Evolutionary conservation across 2,113 vertebrate species (phyloP).

Genomic region (Coturnix japonica): DNA sequence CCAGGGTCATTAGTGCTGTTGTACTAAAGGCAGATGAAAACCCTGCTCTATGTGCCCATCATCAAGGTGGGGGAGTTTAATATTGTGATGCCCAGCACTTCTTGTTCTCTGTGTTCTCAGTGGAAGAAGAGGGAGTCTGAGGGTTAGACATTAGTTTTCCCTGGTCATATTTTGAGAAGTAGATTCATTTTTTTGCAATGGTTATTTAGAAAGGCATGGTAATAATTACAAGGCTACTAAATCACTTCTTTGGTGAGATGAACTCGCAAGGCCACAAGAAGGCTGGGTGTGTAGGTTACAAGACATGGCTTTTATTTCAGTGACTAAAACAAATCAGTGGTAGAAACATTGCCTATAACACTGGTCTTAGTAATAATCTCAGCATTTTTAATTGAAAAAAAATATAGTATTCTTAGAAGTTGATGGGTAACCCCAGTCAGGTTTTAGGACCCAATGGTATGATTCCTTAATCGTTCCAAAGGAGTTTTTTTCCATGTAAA

Average conservation of each 20-base stretch:
- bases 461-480: not conserved
- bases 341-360: not conserved
- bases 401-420: not conserved
- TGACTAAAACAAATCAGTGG: not conserved
- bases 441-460: not conserved
- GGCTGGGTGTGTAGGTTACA: not conserved
- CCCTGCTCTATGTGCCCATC: not conserved
- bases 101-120: not conserved
- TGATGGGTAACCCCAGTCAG: not conserved
- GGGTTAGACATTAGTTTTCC: not conserved
- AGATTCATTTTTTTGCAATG: not conserved
- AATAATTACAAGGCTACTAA: not conserved
- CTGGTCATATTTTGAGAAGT: not conserved
- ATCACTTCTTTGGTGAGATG: not conserved
- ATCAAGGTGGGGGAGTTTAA: not conserved
- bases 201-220: not conserved
- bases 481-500: not conserved
- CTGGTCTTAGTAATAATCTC: not conserved
- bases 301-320: not conserved
- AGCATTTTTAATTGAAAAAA: not conserved
- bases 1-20: not conserved
- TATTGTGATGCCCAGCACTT: rapidly evolving
- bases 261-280: not conserved
- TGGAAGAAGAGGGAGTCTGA: not conserved
- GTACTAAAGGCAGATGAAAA: not conserved